These are phyloP conservation scores for Bellardia pandia DNA, from an alignment of 2,888 invertebrate species.

Conservation along the genomic window DNA sequence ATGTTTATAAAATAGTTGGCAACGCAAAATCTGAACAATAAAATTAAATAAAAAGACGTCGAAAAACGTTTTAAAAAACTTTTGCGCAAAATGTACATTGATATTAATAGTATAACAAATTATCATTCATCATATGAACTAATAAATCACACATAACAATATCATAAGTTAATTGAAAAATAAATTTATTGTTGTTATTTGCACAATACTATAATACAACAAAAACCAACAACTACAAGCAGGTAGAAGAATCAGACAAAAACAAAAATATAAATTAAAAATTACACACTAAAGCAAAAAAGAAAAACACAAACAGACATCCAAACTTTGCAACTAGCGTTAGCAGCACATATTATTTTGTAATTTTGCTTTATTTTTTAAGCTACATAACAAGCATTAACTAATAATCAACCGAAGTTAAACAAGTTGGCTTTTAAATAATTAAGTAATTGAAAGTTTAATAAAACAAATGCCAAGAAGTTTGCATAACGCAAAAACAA, in stretches of 20 bases:
- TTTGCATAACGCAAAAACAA: conserved; percentile 44
- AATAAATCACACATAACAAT: background rate
- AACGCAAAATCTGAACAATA: background rate
- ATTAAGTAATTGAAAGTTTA: background rate
- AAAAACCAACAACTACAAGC: background rate
- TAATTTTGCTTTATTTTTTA: conserved; percentile 45
- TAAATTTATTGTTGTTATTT: background rate
- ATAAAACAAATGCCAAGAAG: conserved; percentile 11
- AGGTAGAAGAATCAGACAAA: conserved; percentile 50
- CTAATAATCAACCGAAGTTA: conserved; percentile 14
- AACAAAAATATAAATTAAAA: conserved; percentile 57
- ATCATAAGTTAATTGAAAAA: background rate
- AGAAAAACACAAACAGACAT: background rate
- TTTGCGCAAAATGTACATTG: too few species aligned
- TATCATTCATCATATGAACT: too few species aligned
- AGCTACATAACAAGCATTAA: conserved; percentile 44
- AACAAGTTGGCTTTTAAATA: conserved; percentile 15
- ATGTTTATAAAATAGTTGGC: background rate
- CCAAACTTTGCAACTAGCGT: conserved; percentile 27
- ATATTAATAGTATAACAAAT: too few species aligned
- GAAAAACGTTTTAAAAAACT: too few species aligned
- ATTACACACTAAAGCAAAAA: conserved; percentile 16
- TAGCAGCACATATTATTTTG: conserved; percentile 45
- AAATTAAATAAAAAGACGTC: too few species aligned
- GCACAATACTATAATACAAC: conserved; percentile 29